Evolutionary conservation across 2,888 invertebrate genomes (phyloP).

Genomic region (Sesia bembeciformis): DNA sequence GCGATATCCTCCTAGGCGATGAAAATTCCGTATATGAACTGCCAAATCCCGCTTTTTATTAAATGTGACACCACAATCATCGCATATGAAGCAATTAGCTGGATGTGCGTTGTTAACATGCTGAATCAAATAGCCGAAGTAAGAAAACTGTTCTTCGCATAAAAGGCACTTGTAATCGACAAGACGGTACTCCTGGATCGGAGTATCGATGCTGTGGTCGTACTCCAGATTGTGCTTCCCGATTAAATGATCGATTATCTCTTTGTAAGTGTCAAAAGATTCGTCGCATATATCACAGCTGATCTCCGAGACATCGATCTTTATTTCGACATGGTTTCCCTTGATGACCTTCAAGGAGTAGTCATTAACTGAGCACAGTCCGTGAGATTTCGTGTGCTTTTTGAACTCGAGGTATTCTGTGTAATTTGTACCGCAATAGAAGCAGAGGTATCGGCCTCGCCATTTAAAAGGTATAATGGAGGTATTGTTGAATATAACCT

Average conservation of each 20-base stretch:
- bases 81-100: constrained; percentile 40
- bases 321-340: constrained; percentile 42
- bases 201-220: constrained; percentile 38
- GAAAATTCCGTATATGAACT: constrained; percentile 37
- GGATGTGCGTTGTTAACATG: constrained; percentile 46
- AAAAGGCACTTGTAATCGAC: constrained; percentile 36
- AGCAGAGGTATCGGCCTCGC: constrained; percentile 51
- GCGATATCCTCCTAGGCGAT: constrained; percentile 37
- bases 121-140: constrained; percentile 40
- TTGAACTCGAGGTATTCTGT: constrained; percentile 40
- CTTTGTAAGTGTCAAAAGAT: constrained; percentile 29
- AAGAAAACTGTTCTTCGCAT: constrained; percentile 40
- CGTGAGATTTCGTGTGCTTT: constrained; percentile 50
- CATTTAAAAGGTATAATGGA: constrained; percentile 59
- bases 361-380: constrained; percentile 35
- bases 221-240: constrained; percentile 43
- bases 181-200: constrained; percentile 42
- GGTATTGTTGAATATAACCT: constrained; percentile 57
- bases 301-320: constrained; percentile 53
- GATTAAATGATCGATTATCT: constrained; percentile 49
- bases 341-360: constrained; percentile 38
- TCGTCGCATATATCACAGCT: constrained; percentile 46
- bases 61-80: constrained; percentile 44
- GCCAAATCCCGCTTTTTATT: constrained; percentile 44
- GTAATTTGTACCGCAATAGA: constrained; percentile 46